These are phyloP conservation scores for Scytalopus superciliaris DNA, from an alignment of 2,113 vertebrate species.

Conservation along the genomic window DNA sequence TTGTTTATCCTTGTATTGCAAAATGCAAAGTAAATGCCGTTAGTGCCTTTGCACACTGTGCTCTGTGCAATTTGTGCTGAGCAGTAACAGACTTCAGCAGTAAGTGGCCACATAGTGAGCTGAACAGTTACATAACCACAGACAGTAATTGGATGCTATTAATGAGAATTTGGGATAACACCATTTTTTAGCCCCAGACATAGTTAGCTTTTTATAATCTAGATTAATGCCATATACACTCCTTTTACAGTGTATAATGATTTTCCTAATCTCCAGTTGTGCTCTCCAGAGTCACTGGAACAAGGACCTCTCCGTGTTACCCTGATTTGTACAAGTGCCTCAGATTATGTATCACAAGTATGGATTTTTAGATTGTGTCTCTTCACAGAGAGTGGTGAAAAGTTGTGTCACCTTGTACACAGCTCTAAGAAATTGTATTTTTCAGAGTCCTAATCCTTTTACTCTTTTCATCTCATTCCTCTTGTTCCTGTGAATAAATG, in stretches of 20 bases:
- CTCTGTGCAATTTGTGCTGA: constrained; percentile 35
- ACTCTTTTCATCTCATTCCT: neutral
- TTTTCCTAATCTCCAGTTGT: constrained; percentile 12
- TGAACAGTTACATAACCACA: constrained; percentile 45
- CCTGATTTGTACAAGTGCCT: neutral
- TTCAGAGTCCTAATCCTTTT: neutral
- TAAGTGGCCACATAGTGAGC: constrained; percentile 55
- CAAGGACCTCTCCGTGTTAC: neutral
- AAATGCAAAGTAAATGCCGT: constrained; percentile 29
- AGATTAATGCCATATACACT: neutral
- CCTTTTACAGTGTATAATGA: neutral
- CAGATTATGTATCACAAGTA: neutral
- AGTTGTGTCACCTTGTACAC: neutral
- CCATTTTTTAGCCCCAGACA: neutral
- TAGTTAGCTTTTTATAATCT: constrained; percentile 10
- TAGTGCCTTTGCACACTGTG: constrained; percentile 13
- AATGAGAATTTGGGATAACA: constrained; percentile 49
- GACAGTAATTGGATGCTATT: constrained; percentile 49
- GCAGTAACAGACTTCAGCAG: constrained; percentile 32
- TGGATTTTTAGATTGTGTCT: neutral
- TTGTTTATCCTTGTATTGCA: constrained; percentile 9
- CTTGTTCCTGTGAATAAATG: neutral
- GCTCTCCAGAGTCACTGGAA: neutral
- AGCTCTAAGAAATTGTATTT: neutral
- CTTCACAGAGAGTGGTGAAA: neutral